These are phyloP conservation scores for Neodon shergylaensis DNA, from an alignment of 2,113 vertebrate genomes.

Conservation along the genomic window DNA sequence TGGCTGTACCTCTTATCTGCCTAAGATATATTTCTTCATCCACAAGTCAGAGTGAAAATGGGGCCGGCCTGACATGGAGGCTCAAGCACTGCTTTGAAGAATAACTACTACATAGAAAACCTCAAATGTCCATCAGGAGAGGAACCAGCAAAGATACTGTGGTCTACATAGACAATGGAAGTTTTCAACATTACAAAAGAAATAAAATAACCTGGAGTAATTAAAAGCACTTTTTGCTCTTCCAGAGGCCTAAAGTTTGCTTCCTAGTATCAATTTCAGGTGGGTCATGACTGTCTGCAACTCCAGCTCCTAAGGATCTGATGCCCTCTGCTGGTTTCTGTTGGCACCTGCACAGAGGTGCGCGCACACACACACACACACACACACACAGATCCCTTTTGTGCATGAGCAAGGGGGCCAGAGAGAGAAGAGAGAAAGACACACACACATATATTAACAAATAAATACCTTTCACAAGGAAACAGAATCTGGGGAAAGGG, in stretches of 20 bases:
- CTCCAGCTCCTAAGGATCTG: neutral
- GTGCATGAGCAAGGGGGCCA: neutral
- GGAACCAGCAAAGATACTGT: neutral
- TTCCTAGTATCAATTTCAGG: neutral
- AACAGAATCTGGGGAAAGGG: neutral
- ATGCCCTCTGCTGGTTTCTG: neutral
- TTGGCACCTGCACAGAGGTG: neutral
- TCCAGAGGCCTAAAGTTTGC: neutral
- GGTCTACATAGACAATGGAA: fast-evolving
- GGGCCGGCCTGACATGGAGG: neutral
- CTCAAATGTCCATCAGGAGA: no score
- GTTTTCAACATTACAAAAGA: neutral
- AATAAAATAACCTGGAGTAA: neutral
- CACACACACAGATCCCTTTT: neutral
- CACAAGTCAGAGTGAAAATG: neutral
- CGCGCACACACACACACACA: no score
- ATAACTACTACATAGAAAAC: neutral
- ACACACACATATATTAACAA: neutral
- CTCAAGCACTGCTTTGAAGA: neutral
- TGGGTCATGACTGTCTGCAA: neutral
- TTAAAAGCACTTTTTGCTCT: neutral
- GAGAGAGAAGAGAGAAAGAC: no score
- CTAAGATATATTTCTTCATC: neutral
- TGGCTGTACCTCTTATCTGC: neutral
- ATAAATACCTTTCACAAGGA: neutral